These are phyloP conservation scores for Tachysurus vachellii DNA, from an alignment of 2,113 vertebrate species.

Conservation along the genomic window DNA sequence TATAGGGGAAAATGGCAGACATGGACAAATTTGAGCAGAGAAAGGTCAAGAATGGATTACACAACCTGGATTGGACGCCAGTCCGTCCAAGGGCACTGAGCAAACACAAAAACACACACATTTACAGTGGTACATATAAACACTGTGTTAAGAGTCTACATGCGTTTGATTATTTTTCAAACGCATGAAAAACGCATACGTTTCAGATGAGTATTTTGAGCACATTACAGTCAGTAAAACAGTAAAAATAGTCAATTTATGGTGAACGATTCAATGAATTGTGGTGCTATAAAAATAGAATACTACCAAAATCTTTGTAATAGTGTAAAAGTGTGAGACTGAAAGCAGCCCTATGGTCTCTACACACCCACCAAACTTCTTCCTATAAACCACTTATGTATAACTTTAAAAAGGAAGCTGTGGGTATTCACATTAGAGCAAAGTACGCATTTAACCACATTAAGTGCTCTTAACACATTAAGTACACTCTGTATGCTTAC, in stretches of 20 bases:
- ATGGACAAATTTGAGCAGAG: background rate
- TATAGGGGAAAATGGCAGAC: background rate
- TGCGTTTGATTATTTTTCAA: too few species aligned
- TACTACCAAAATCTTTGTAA: background rate
- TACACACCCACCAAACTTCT: background rate
- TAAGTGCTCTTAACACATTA: background rate
- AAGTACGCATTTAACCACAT: conserved; percentile 12
- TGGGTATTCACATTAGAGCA: background rate
- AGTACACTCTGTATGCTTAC: background rate
- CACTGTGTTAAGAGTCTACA: background rate
- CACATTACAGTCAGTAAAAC: background rate
- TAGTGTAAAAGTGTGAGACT: background rate
- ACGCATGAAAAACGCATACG: too few species aligned
- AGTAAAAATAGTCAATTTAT: background rate
- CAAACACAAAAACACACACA: too few species aligned
- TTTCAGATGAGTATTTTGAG: background rate
- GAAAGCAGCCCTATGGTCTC: background rate
- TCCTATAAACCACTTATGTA: background rate
- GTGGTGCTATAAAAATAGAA: background rate
- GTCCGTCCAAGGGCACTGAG: background rate
- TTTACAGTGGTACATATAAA: background rate
- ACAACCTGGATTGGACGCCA: background rate
- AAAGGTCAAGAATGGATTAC: background rate
- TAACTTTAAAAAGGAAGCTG: background rate
- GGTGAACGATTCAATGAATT: too few species aligned